Percentiles rank a stretch among this genome's conserved stretches.
These are phyloP conservation scores for Catocala nupta DNA, from an alignment of 2,888 invertebrate species.

Conservation along the genomic window DNA sequence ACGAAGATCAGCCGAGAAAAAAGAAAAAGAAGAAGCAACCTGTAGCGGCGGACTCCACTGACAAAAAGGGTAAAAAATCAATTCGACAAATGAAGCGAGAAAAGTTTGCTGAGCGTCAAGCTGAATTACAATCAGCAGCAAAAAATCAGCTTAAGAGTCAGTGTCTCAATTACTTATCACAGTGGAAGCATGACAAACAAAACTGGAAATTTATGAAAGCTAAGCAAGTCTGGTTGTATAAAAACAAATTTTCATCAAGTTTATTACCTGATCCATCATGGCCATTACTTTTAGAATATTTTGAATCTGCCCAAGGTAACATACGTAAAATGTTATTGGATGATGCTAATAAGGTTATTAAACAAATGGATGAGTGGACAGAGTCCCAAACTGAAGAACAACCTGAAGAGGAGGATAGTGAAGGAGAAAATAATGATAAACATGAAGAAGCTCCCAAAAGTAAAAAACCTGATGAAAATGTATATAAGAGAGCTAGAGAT, in stretches of 20 bases:
- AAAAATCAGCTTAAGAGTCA: constrained; percentile 87
- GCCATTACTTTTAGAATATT: constrained; percentile 90
- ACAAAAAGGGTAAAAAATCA: constrained; percentile 85
- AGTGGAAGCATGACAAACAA: constrained; percentile 90
- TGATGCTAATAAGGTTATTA: constrained; percentile 89
- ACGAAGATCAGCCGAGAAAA: constrained; percentile 61
- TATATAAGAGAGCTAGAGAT: constrained; percentile 89
- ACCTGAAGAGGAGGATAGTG: constrained; percentile 57
- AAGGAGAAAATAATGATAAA: constrained; percentile 55
- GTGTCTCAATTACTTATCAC: constrained; percentile 89
- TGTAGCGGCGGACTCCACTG: constrained; percentile 61
- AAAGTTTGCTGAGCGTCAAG: constrained; percentile 87
- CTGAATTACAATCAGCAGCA: constrained; percentile 83
- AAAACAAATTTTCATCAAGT: constrained; percentile 89
- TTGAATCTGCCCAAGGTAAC: constrained; percentile 90
- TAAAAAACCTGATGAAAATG: constrained; percentile 74
- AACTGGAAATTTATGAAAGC: constrained; percentile 95
- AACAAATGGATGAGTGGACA: constrained; percentile 87
- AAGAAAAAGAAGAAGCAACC: constrained; percentile 73
- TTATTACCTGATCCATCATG: constrained; percentile 89
- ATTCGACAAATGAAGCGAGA: constrained; percentile 89
- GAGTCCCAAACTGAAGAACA: constrained; percentile 66
- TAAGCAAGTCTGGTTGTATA: constrained; percentile 92
- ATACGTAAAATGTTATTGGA: constrained; percentile 88
- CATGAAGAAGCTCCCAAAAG: constrained; percentile 40